A percentile compares a stretch with the other conserved stretches of the same genome.
These are phyloP conservation scores for Nebria salina DNA, from an alignment of 2,888 invertebrate genomes.

Conservation along the genomic window DNA sequence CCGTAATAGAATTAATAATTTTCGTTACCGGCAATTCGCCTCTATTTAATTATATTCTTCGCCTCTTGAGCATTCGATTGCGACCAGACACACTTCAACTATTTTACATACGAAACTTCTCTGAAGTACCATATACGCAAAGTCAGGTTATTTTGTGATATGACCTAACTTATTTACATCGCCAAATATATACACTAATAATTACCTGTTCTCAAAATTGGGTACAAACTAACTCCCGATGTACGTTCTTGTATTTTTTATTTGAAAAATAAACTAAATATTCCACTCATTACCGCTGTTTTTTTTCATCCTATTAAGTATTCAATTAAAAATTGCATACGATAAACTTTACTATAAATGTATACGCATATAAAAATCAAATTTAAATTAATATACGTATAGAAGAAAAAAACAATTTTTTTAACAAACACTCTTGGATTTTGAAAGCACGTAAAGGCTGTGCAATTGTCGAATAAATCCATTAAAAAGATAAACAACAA, in stretches of 20 bases:
- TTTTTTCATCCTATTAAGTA: too few species aligned
- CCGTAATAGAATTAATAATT: constrained; percentile 15
- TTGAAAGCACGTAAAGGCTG: background rate
- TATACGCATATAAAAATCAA: too few species aligned
- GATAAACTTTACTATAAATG: too few species aligned
- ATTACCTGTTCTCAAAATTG: too few species aligned
- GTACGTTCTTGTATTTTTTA: too few species aligned
- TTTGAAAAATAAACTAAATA: too few species aligned
- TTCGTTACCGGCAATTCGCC: constrained; percentile 17
- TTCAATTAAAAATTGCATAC: too few species aligned
- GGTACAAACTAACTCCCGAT: too few species aligned
- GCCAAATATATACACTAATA: background rate
- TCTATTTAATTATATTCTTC: constrained; percentile 16
- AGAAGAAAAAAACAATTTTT: too few species aligned
- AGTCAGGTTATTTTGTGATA: background rate
- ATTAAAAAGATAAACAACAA: constrained; percentile 44
- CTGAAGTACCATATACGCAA: background rate
- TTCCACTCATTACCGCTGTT: too few species aligned
- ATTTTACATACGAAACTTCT: constrained; percentile 14
- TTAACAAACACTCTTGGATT: background rate
- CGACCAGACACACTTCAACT: constrained; percentile 8
- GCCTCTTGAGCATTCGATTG: constrained; percentile 3
- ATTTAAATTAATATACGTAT: too few species aligned
- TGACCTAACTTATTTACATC: background rate
- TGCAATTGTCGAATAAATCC: constrained; percentile 26